Evolutionary conservation across 2,113 vertebrate species (phyloP), one percentile per base, ranked within the genome.

Genomic region (Peucedramus taeniatus): DNA sequence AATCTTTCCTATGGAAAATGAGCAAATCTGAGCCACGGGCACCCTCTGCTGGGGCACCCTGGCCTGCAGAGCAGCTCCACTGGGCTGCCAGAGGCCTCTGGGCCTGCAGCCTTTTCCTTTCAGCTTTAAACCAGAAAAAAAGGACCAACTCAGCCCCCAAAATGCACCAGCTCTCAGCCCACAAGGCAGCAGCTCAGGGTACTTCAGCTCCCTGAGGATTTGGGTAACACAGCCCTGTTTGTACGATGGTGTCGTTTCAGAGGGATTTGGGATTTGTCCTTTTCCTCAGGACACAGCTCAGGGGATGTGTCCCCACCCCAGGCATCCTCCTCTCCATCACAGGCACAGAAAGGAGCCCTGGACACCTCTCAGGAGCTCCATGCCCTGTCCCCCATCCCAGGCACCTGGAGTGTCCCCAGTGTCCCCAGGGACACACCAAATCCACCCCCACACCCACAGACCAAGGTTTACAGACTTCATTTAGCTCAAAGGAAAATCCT

Each of bases 41-140:
- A 75, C 97, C 97, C 95, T 95, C 97, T 96, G 95, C 92, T 96
- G 97, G 97, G 77, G 49, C 60, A 30, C 23, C 54, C 60, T 18
- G 0, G 0, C 68, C 64, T 71, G 75, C 56, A 3, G 28, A 28
- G 33, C 35, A 40, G 45, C 11, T 3, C 37, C 7, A 24, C 2
- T 4, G 39, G 27, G 60, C 37, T 51, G 50, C 17, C 23, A 4
- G 50, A 42, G 64, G 42, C 53, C 57, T 22, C 50, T 18, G 7
- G 15, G 21, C 71, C 66, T 63, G 1, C 1, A 27, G 45, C 42
- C 44, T 35, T 26, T 33, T 24, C 33, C 39, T 45, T 53, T 28
- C 87, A 28, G 63, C 23, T 45, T 35, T n/a, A 28, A 33, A 66
- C 45, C 14, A 20, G 26, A 6, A 49, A 35, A 60, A 31, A 20